Conservation (phyloP, 2,113 vertebrate genomes). For the Tragelaphus strepsiceros region DNA sequence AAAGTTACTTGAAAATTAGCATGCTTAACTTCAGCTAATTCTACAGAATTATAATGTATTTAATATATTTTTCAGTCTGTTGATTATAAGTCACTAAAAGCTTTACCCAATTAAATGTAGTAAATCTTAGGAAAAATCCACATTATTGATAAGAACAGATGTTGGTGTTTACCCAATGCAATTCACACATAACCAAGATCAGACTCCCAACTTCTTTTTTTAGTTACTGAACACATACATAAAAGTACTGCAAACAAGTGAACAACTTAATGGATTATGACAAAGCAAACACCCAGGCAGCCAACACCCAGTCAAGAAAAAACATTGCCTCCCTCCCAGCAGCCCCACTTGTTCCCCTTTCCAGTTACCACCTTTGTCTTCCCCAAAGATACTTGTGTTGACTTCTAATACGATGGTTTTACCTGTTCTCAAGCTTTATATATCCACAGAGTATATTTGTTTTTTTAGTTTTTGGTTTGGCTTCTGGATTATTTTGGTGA, state of each 20-base stretch:
- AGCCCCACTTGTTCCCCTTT: not conserved
- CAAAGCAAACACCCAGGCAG: not conserved
- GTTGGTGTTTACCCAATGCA: not conserved
- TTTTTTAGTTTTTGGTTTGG: not conserved
- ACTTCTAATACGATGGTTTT: not conserved
- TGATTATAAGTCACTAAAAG: not conserved
- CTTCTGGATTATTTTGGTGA: not conserved
- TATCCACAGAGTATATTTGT: not conserved
- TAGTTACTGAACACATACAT: not conserved
- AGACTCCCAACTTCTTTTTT: not conserved
- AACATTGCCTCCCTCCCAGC: not conserved
- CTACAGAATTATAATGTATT: not conserved
- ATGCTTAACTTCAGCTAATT: not conserved
- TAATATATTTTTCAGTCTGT: not conserved
- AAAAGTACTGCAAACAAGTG: not conserved
- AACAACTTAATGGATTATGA: not conserved
- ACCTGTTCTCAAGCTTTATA: not conserved
- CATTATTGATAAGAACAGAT: not conserved
- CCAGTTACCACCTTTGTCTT: not conserved
- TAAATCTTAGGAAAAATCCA: not conserved
- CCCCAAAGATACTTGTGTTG: not conserved
- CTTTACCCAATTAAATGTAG: not conserved
- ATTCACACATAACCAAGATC: not conserved
- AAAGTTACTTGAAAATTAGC: constrained; percentile 43
- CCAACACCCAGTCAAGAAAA: not conserved